These are phyloP conservation scores for Sebastes jordani DNA, from an alignment of 2,797 vertebrate species.

Conservation along the genomic window DNA sequence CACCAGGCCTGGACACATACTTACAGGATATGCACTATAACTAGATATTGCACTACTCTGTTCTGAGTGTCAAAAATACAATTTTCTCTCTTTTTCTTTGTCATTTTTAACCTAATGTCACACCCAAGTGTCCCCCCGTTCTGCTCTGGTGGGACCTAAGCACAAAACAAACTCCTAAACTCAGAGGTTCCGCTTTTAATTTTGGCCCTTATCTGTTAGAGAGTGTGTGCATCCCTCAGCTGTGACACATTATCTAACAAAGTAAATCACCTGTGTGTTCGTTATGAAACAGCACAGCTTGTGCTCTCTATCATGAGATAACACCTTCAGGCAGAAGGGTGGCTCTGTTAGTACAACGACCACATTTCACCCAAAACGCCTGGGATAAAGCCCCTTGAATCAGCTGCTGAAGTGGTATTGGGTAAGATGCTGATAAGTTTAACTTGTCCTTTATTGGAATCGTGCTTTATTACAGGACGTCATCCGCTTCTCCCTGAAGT, in stretches of 20 bases:
- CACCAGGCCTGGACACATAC: background rate
- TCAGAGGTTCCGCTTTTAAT: background rate
- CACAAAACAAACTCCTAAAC: background rate
- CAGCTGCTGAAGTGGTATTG: background rate
- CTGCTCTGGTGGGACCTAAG: background rate
- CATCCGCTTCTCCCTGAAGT: background rate
- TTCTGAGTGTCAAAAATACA: background rate
- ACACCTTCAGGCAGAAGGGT: background rate
- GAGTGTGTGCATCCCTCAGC: background rate
- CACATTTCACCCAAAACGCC: background rate
- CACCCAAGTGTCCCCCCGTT: background rate
- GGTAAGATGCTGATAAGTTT: background rate
- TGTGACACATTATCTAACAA: slow-evolving; percentile 19
- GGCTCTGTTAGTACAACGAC: background rate
- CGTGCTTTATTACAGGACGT: background rate
- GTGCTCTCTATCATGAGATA: background rate
- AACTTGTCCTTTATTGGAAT: background rate
- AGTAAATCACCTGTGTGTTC: slow-evolving; percentile 31
- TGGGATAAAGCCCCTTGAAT: background rate
- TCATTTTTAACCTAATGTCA: background rate
- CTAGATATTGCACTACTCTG: background rate
- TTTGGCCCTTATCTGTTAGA: background rate
- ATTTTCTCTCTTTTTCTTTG: background rate
- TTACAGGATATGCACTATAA: background rate
- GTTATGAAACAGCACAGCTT: slow-evolving; percentile 35